Base-by-base conservation (phyloP, 2,888 invertebrate species). In the Thysanoteuthis rhombus region DNA sequence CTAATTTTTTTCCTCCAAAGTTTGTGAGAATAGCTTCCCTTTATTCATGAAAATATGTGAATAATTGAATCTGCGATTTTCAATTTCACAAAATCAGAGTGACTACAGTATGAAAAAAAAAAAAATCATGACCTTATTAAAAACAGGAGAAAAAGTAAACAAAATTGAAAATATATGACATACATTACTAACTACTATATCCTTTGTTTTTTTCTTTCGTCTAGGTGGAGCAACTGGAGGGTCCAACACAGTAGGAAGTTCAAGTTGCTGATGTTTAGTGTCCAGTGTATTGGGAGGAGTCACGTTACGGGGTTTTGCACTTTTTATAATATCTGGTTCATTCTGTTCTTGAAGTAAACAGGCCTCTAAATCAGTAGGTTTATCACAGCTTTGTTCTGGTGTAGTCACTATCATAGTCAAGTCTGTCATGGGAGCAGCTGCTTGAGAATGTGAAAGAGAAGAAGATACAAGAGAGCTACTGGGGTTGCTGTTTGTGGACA, bases 251-350 rank as follows among this genome's bases (percentile, higher is more conserved):
- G 94, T 94, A 22, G 96, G 95, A 38, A 96, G 96, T 75, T 96
- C 96, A 38, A 89, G 38, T 47, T 93, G 47, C 89, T 95, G 94
- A 8, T 95, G 95, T 94, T 99, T 99, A 94, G 99, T 40, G 92
- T 92, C 92, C 42, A 95, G 93, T 22, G 95, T 95, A n/a, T 94
- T 94, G 16, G 96, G 96, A 36, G 96, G 96, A 45, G 96, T 96
- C 36, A 89, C 25, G 52, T 93, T 92, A 90, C 95, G 94, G 5
- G 96, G 95, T 94, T 99, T 99, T 94, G 99, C 98, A 97, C 99
- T 99, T 94, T 98, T 98, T 95, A 99, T 98, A 96, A 99, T 98
- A 97, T 99, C 99, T 4, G 99, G 99, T 97, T 99, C 99, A 93
- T 96, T 95, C 28, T 93, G 94, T 22, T 94, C 93, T 58, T 94